A percentile compares a stretch with the other conserved stretches of the same genome.
Evolutionary conservation across 1,140 invertebrate species (phyloP).

Genomic region (Euwallacea similis): DNA sequence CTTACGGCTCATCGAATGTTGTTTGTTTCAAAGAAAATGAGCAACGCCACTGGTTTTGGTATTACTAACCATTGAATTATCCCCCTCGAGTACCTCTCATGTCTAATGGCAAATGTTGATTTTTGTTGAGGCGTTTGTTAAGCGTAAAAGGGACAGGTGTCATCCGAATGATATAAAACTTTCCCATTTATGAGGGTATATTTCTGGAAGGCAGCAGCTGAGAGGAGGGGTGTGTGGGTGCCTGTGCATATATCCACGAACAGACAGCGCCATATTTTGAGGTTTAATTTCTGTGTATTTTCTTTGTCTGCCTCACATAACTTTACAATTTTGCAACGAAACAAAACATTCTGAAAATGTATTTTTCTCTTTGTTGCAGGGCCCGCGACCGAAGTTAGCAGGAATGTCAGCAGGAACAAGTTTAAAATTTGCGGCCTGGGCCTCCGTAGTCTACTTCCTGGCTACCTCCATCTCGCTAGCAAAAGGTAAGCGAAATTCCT

Average conservation of each 20-base stretch:
- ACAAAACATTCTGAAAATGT: slow-evolving; percentile 17
- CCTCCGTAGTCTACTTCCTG: slow-evolving; percentile 30
- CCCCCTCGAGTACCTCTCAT: slow-evolving; percentile 18
- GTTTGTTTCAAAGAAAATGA: no score
- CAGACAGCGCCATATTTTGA: neutral
- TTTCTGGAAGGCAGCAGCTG: no score
- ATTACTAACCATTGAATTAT: slow-evolving; percentile 14
- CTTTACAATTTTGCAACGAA: neutral
- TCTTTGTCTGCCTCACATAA: neutral
- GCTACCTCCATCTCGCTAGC: slow-evolving; percentile 30
- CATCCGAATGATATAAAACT: slow-evolving; percentile 4
- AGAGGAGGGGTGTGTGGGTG: no score
- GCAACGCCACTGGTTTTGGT: no score
- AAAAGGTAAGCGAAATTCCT: slow-evolving; percentile 36
- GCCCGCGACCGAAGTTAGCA: slow-evolving; percentile 4
- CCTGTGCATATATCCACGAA: neutral
- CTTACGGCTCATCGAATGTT: no score
- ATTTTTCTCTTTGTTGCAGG: slow-evolving; percentile 24
- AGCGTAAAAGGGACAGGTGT: slow-evolving; percentile 30
- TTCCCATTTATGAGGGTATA: neutral
- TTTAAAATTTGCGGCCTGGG: slow-evolving; percentile 36
- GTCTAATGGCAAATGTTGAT: slow-evolving; percentile 25
- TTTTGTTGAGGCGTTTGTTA: slow-evolving; percentile 36
- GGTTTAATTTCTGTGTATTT: neutral
- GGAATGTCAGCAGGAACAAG: slow-evolving; percentile 39